phyloP scores from a whole-genome alignment of 2,888 invertebrate genomes.

The Priocnemis perturbator region DNA sequence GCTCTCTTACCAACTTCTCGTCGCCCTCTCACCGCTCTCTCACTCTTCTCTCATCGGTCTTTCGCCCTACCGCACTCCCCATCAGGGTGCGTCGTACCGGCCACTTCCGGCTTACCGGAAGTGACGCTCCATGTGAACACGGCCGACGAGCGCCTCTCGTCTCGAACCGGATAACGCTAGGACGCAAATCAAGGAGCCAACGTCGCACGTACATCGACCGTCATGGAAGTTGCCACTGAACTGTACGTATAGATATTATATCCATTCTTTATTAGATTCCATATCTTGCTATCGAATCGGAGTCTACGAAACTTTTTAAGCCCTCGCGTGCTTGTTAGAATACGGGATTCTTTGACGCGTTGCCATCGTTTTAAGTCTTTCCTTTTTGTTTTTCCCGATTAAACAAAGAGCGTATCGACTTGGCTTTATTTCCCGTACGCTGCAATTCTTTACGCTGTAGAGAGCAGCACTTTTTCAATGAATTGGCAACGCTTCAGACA shows the following conservation, averaged over 20 bases:
- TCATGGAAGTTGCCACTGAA: constrained; percentile 72
- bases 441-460: too few species aligned
- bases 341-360: too few species aligned
- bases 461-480: too few species aligned
- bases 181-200: constrained; percentile 40
- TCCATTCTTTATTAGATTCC: too few species aligned
- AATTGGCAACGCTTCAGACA: too few species aligned
- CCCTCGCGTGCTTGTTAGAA: too few species aligned
- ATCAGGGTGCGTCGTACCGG: constrained; percentile 58
- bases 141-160: constrained; percentile 42
- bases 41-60: constrained; percentile 2
- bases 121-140: constrained; percentile 67
- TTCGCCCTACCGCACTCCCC: constrained; percentile 42
- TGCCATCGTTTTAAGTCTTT: too few species aligned
- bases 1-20: constrained; percentile 17
- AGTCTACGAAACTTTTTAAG: too few species aligned
- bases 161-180: constrained; percentile 40
- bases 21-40: constrained; percentile 17
- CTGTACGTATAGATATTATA: constrained; percentile 63
- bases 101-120: constrained; percentile 77
- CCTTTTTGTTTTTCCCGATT: too few species aligned
- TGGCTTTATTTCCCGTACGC: too few species aligned
- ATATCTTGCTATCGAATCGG: too few species aligned
- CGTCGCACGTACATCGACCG: constrained; percentile 30
- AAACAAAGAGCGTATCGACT: too few species aligned